phyloP scores from a whole-genome alignment of 1,140 invertebrate genomes.

The Drosophila murphyi region DNA sequence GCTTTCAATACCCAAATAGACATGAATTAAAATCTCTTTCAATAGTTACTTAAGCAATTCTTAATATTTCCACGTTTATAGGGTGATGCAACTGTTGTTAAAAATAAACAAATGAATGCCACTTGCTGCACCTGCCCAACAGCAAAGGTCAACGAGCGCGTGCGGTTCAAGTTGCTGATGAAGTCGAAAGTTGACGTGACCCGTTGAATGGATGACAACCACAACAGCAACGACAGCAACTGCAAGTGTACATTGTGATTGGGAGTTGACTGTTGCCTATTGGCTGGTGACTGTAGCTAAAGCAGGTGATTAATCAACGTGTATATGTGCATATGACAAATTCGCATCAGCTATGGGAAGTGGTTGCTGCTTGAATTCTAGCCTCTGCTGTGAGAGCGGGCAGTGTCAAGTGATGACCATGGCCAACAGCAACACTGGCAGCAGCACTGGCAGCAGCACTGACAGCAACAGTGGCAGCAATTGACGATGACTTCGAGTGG shows the following conservation, averaged over 20 bases:
- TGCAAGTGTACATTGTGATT: constrained; percentile 16
- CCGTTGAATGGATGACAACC: constrained; percentile 31
- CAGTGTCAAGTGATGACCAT: constrained; percentile 61
- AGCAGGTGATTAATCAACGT: constrained; percentile 64
- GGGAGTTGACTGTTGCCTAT: constrained; percentile 1
- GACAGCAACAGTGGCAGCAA: constrained; percentile 5
- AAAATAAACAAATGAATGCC: constrained; percentile 71
- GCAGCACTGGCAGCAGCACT: neutral
- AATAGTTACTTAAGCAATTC: neutral
- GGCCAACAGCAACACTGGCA: constrained; percentile 5
- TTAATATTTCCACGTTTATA: constrained; percentile 5
- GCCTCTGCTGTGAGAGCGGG: constrained; percentile 18
- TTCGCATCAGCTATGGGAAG: constrained; percentile 50
- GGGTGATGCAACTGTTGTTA: constrained; percentile 67
- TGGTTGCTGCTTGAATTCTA: constrained; percentile 3
- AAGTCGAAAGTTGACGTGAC: constrained; percentile 60
- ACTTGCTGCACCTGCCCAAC: constrained; percentile 40
- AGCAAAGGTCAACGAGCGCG: constrained; percentile 65
- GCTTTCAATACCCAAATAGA: neutral
- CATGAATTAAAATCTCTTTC: neutral
- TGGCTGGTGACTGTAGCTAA: constrained; percentile 15
- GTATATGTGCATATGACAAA: constrained; percentile 55
- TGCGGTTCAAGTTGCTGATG: constrained; percentile 34
- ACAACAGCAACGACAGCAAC: constrained; percentile 1
- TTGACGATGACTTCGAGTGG: constrained; percentile 36